These are phyloP conservation scores for Anniella stebbinsi DNA, from an alignment of 2,797 vertebrate genomes.

Conservation along the genomic window DNA sequence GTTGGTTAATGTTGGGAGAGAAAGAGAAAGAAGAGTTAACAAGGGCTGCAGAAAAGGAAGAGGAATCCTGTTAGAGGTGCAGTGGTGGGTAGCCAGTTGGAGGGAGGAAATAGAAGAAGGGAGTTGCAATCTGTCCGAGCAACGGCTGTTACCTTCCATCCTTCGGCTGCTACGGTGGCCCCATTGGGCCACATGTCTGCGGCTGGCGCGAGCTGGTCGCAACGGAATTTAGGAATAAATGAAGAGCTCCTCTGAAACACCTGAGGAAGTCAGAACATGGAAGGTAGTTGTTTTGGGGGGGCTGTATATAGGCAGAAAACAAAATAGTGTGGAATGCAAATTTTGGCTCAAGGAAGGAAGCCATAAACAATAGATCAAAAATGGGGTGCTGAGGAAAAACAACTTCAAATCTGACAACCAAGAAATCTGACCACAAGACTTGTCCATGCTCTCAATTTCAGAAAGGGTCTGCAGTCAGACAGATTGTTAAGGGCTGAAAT, in stretches of 20 bases:
- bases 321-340: conserved; percentile 7
- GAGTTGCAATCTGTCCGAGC: conserved; percentile 65
- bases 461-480: neutral
- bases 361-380: neutral
- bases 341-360: neutral
- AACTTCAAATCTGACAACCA: neutral
- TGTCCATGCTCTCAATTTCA: neutral
- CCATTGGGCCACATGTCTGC: conserved; percentile 72
- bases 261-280: conserved; percentile 82
- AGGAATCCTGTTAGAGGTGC: conserved; percentile 66
- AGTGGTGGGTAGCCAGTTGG: conserved; percentile 43
- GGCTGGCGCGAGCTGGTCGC: conserved; percentile 70
- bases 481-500: neutral
- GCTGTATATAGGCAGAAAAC: conserved; percentile 2
- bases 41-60: conserved; percentile 49
- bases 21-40: conserved; percentile 44
- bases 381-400: neutral
- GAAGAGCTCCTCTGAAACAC: conserved; percentile 85
- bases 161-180: conserved; percentile 75
- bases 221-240: conserved; percentile 75
- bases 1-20: conserved; percentile 62
- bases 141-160: conserved; percentile 87
- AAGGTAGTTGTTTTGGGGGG: conserved; percentile 51
- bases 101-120: conserved; percentile 57
- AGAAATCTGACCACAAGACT: neutral